Evolutionary conservation across 2,113 vertebrate species (phyloP).

Genomic region (Ivindomyrus marchei): DNA sequence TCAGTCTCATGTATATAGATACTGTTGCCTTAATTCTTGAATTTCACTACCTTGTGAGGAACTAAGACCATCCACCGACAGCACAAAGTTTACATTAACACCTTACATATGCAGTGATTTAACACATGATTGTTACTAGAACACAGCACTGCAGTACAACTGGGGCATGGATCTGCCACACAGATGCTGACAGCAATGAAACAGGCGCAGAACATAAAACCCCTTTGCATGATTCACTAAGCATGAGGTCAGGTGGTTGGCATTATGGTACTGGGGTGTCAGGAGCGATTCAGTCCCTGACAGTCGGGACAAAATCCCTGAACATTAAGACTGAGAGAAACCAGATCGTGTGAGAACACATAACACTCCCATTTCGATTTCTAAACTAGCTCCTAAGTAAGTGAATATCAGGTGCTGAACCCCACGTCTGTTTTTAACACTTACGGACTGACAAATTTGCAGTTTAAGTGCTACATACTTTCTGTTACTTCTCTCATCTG

Average conservation of each 20-base stretch:
- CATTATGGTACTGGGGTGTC: conserved; percentile 55
- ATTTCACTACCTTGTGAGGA: not conserved
- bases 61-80: not conserved
- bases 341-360: conserved; percentile 49
- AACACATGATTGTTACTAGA: too few relatives aligned
- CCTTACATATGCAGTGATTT: not conserved
- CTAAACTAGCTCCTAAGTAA: conserved; percentile 46
- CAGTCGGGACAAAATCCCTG: conserved; percentile 57
- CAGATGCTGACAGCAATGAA: conserved; percentile 44
- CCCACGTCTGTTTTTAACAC: conserved; percentile 45
- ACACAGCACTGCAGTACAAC: not conserved
- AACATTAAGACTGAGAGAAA: conserved; percentile 45
- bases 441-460: conserved; percentile 36
- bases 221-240: conserved; percentile 47
- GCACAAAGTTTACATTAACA: not conserved
- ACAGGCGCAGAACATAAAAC: conserved; percentile 41
- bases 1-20: not conserved
- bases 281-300: conserved; percentile 50
- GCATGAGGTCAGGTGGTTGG: conserved; percentile 63
- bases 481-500: not conserved
- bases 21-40: not conserved
- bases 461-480: not conserved
- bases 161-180: not conserved
- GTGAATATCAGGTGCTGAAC: conserved; percentile 45
- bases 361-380: conserved; percentile 53